Evolutionary conservation across 2,797 vertebrate genomes (phyloP), one percentile per base, ranked within the genome.

Genomic region (Sebastes trivittatus): DNA sequence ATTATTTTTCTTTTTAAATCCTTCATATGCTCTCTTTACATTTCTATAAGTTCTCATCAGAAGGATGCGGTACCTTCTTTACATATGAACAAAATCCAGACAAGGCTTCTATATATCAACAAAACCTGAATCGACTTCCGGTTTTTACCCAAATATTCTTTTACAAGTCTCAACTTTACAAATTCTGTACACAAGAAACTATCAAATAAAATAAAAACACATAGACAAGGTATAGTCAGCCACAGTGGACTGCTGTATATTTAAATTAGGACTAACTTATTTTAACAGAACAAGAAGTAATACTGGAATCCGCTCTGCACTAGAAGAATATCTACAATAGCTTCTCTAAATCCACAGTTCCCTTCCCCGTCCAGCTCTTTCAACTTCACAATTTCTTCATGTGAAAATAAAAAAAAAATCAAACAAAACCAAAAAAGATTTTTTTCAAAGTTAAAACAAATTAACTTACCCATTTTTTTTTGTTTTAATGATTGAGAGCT

Each of bases 211-310:
- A 93, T 89, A 90, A 90, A 92, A 95, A 96, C 95, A 97, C 97
- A 96, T 96, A 96, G 96, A 98, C 96, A 97, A 96, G 95, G 95
- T 97, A 96, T 90, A 86, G 93, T 89, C 91, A 96, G 95, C 95
- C 96, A 95, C 95, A 42, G 83, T 90, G 92, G 96, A 93, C 95
- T 90, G 88, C 95, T 95, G 96, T 96, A 96, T 92, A 96, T 96
- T 98, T 98, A 99, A 99, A 98, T 98, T 97, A 98, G 95, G 96
- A 96, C 96, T 97, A 96, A 98, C 97, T 96, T 96, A 97, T 96
- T 92, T 93, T 91, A 98, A 97, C 96, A 97, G 96, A 95, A 95
- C 93, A 96, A 96, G 96, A 97, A 98, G 92, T 98, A 98, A 98
- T 97, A 97, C 97, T 98, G 97, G 96, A 96, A 97, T 98, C 96